A percentile compares a stretch with the other conserved stretches of the same genome.
Conservation (phyloP, 1,140 invertebrate species). For the Globodera rostochiensis region DNA sequence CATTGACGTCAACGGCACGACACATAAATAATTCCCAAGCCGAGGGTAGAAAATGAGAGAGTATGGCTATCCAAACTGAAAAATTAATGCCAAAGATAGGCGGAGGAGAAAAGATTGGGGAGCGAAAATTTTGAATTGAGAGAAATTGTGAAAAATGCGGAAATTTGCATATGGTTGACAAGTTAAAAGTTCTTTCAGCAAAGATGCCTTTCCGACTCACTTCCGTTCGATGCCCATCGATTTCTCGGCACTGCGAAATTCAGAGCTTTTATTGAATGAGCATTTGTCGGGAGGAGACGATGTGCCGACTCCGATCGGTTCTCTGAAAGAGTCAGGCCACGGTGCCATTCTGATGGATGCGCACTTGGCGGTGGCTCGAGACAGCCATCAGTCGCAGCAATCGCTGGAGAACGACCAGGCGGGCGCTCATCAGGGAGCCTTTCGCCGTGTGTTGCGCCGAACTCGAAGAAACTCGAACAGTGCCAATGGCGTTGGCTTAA, state of each 20-base stretch:
- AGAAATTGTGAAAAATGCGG: background rate
- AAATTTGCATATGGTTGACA: slow-evolving; percentile 1
- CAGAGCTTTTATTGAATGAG: slow-evolving; percentile 28
- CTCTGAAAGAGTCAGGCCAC: slow-evolving; percentile 27
- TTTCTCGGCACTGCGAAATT: slow-evolving; percentile 41
- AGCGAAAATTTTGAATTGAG: background rate
- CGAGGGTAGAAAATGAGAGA: background rate
- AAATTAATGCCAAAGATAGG: background rate
- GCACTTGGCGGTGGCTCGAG: background rate
- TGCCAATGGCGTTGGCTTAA: background rate
- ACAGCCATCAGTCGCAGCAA: slow-evolving; percentile 4
- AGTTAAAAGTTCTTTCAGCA: slow-evolving; percentile 4
- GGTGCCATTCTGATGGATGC: slow-evolving; percentile 29
- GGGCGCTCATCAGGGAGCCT: slow-evolving; percentile 23
- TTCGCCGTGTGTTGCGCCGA: slow-evolving; percentile 29
- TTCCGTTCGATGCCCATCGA: slow-evolving; percentile 33
- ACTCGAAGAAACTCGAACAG: slow-evolving; percentile 22
- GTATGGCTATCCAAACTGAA: background rate
- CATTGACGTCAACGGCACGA: background rate
- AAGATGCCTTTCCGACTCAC: slow-evolving; percentile 26
- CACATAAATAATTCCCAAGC: background rate
- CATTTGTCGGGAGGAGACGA: slow-evolving; percentile 14
- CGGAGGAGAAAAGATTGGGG: background rate
- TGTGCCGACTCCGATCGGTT: slow-evolving; percentile 26
- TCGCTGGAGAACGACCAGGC: background rate